Conservation (phyloP, 1,140 invertebrate genomes). For the Drosophila aff. region DNA sequence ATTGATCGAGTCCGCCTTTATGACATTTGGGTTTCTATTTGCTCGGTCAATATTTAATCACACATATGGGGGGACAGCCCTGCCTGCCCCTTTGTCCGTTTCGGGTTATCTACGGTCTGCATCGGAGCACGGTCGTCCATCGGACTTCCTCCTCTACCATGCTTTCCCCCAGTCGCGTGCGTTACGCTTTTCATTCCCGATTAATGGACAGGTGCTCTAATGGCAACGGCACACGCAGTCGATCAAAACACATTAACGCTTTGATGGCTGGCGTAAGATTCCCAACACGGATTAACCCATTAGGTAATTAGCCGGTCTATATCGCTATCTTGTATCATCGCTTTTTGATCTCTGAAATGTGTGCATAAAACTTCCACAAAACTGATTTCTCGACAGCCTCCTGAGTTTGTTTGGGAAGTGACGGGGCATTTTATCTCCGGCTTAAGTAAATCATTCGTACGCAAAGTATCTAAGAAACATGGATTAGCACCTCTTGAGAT, state of each 20-base stretch:
- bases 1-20: conserved; percentile 3
- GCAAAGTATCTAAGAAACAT: conserved; percentile 7
- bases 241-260: conserved; percentile 32
- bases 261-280: conserved; percentile 15
- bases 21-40: conserved; percentile 21
- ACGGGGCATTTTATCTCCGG: conserved; percentile 20
- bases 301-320: conserved; percentile 26
- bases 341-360: conserved; percentile 15
- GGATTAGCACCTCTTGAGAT: conserved; percentile 26
- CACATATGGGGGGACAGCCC: conserved; percentile 32
- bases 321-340: conserved; percentile 5
- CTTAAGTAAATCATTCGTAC: conserved; percentile 6
- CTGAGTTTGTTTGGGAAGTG: conserved; percentile 5
- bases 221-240: conserved; percentile 20
- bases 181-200: conserved; percentile 5
- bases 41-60: conserved; percentile 66
- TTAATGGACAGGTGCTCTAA: conserved; percentile 20
- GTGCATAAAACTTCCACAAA: neutral
- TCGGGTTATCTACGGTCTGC: conserved; percentile 16
- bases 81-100: conserved; percentile 2
- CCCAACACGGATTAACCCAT: conserved; percentile 25
- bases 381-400: neutral
- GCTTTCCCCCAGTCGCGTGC: conserved; percentile 8
- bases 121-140: conserved; percentile 17
- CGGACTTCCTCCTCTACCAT: neutral